phyloP scores from a whole-genome alignment of 2,797 vertebrate species.

The Synanceia verrucosa region DNA sequence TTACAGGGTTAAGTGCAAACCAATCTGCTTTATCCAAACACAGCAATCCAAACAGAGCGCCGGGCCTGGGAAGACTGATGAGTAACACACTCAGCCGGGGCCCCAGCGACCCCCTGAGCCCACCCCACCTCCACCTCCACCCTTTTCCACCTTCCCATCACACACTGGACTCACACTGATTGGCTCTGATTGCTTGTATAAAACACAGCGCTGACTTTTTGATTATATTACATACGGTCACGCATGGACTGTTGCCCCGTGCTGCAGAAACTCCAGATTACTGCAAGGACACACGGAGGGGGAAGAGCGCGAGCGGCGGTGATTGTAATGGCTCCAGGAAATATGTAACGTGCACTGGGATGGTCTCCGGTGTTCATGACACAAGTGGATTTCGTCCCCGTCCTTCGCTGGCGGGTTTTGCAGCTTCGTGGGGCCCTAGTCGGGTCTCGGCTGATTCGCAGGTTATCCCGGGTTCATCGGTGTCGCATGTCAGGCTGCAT shows the following conservation, averaged over 20 bases:
- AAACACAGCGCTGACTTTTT: slow-evolving; percentile 83
- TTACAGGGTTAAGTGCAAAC: slow-evolving; percentile 89
- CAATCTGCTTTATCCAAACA: slow-evolving; percentile 88
- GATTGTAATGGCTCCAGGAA: slow-evolving; percentile 70
- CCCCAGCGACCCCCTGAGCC: slow-evolving; percentile 46
- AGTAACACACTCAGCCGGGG: slow-evolving; percentile 76
- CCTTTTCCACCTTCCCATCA: slow-evolving; percentile 51
- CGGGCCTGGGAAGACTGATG: slow-evolving; percentile 80
- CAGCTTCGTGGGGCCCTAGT: slow-evolving; percentile 52
- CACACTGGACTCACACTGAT: slow-evolving; percentile 72
- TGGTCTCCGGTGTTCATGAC: slow-evolving; percentile 48
- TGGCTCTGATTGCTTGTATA: slow-evolving; percentile 86
- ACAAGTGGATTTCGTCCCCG: slow-evolving; percentile 33
- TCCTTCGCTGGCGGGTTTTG: slow-evolving; percentile 21
- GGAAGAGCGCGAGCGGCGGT: slow-evolving; percentile 15
- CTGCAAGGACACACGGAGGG: slow-evolving; percentile 51
- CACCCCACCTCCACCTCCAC: too few species aligned
- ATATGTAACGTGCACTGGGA: slow-evolving; percentile 52
- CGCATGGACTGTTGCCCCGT: slow-evolving; percentile 67
- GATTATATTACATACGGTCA: slow-evolving; percentile 83
- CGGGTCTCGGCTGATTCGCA: slow-evolving; percentile 27
- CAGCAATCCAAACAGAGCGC: slow-evolving; percentile 83
- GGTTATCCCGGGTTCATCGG: slow-evolving; percentile 68
- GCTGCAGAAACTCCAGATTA: slow-evolving; percentile 64
- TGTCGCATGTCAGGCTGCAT: slow-evolving; percentile 63